Evolutionary conservation across 2,113 vertebrate species (phyloP).

Genomic region (Chaetorhynchus papuensis): DNA sequence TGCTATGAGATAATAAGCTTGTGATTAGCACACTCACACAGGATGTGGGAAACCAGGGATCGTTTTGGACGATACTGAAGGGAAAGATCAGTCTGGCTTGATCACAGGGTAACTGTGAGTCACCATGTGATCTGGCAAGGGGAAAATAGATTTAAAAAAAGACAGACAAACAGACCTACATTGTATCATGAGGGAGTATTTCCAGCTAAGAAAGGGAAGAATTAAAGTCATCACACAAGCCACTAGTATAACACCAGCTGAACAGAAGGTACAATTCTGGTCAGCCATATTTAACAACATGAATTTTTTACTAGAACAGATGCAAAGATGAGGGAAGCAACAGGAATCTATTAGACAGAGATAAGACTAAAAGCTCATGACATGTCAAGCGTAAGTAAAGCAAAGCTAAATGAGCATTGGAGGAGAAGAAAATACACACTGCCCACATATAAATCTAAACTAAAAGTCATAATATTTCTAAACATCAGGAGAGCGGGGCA

Average conservation of each 20-base stretch:
- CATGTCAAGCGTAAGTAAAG: neutral
- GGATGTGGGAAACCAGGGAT: conserved; percentile 60
- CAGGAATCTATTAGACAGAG: neutral
- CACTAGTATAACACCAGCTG: neutral
- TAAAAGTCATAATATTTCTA: neutral
- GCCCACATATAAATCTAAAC: neutral
- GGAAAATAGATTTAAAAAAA: neutral
- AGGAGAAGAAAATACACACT: neutral
- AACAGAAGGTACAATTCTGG: neutral
- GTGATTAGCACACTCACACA: conserved; percentile 44
- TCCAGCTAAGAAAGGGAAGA: neutral
- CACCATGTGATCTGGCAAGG: neutral
- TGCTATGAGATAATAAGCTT: conserved; percentile 11
- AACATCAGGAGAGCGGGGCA: neutral
- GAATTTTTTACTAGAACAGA: conserved; percentile 1
- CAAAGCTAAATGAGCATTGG: neutral
- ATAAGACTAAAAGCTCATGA: neutral
- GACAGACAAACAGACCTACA: neutral
- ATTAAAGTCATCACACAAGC: neutral
- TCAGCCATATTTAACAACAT: neutral
- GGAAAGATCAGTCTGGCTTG: conserved; percentile 23
- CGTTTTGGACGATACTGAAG: neutral
- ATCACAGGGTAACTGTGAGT: conserved; percentile 47
- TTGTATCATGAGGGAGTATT: neutral
- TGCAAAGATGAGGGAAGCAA: neutral